These are phyloP conservation scores for Microctonus hyperodae DNA, from an alignment of 2,888 invertebrate genomes.

Conservation along the genomic window DNA sequence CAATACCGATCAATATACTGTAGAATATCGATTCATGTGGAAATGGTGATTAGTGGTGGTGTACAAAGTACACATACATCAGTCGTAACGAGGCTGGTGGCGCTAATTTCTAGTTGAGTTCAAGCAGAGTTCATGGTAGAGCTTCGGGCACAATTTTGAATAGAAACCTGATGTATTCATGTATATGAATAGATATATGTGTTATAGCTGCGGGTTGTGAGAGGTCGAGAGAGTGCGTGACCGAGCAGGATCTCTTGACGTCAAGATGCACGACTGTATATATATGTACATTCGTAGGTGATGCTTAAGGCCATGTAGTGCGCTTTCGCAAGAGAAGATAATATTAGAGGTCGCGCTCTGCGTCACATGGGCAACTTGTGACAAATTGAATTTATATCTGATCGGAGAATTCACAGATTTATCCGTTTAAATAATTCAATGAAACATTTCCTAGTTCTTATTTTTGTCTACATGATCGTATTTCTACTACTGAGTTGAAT, in stretches of 20 bases:
- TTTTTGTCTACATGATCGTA: background rate
- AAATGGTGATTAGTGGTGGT: background rate
- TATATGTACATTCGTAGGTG: background rate
- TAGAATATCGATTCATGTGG: slow-evolving; percentile 36
- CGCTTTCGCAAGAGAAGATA: slow-evolving; percentile 23
- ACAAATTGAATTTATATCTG: slow-evolving; percentile 42
- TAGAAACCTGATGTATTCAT: background rate
- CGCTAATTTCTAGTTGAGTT: slow-evolving; percentile 41
- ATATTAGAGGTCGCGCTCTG: slow-evolving; percentile 21
- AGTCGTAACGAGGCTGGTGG: slow-evolving; percentile 40
- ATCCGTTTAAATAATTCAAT: too few relatives aligned
- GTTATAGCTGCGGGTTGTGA: background rate
- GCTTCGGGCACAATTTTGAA: slow-evolving; percentile 34
- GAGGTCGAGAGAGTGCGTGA: slow-evolving; percentile 24
- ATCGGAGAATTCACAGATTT: slow-evolving; percentile 30
- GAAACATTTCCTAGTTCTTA: background rate
- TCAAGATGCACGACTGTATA: slow-evolving; percentile 30
- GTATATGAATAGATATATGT: slow-evolving; percentile 11
- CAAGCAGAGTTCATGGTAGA: slow-evolving; percentile 38
- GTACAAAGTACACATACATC: slow-evolving; percentile 21
- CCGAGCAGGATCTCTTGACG: slow-evolving; percentile 21
- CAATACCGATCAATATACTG: slow-evolving; percentile 37
- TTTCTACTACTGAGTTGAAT: background rate
- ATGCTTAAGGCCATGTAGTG: slow-evolving; percentile 22
- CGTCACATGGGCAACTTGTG: slow-evolving; percentile 27